Percentiles rank a stretch among this genome's conserved stretches.
These are phyloP conservation scores for Prosapia bicincta DNA, from an alignment of 2,888 invertebrate genomes.

Conservation along the genomic window DNA sequence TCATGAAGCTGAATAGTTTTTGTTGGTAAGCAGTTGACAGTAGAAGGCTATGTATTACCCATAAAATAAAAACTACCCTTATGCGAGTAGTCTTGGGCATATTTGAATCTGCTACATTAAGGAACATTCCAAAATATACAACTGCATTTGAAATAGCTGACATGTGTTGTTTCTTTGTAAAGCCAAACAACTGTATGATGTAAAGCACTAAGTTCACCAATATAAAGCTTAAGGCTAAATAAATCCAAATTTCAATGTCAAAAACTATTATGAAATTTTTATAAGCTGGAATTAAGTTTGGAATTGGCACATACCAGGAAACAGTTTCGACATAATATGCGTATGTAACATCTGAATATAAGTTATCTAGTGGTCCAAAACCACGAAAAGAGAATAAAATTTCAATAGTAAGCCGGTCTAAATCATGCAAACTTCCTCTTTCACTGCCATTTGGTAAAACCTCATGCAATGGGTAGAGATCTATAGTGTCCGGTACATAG, in stretches of 20 bases:
- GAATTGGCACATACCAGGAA: background rate
- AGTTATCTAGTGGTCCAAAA: too few species aligned
- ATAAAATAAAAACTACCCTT: background rate
- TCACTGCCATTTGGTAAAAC: background rate
- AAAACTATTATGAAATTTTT: background rate
- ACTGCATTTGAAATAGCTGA: background rate
- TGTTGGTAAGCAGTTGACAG: background rate
- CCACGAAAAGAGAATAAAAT: too few species aligned
- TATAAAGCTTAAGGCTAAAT: background rate
- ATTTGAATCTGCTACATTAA: background rate
- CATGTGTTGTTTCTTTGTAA: background rate
- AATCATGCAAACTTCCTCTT: background rate
- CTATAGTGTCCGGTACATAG: background rate
- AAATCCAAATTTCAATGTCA: background rate
- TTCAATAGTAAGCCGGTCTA: too few species aligned
- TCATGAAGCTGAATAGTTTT: background rate
- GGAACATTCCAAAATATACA: background rate
- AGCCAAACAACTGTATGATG: background rate
- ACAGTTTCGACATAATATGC: background rate
- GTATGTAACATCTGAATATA: too few species aligned
- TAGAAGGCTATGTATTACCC: background rate
- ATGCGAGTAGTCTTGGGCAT: background rate
- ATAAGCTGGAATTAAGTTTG: background rate
- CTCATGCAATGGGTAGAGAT: background rate
- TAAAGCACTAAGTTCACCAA: background rate